Evolutionary conservation across 2,797 vertebrate genomes (phyloP), one percentile per base, ranked within the genome.

Genomic region (Aldrovandia affinis): DNA sequence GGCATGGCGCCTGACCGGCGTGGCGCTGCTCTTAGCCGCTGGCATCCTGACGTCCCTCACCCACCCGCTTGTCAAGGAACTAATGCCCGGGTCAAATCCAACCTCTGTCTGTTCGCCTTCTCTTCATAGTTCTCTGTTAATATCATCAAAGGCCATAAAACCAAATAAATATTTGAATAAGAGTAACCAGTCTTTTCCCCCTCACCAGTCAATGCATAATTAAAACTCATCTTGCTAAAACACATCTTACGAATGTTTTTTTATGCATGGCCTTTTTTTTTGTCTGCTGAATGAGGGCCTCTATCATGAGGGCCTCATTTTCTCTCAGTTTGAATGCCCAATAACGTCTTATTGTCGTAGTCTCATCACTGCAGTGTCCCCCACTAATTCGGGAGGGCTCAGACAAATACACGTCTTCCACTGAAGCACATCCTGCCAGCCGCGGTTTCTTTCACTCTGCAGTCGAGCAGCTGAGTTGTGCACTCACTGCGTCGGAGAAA

Each of bases 151-250:
- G 82, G 73, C 90, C 84, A 86, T 44, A 84, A 90, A 80, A 88
- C 90, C 86, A 90, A 93, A 94, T 93, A 94, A 91, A 94, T 93
- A 94, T 94, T 94, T 92, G 89, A 90, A 84, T 68, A 88, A 89
- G 92, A 93, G 87, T 89, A 91, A 92, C 87, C 89, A 86, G 47
- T 57, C 84, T 85, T 86, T 83, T 89, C 86, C 80, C 75, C 75
- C 85, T 85, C 89, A 85, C 86, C 88, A 87, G 87, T 83, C 86
- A 86, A 85, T 89, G 81, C 88, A 91, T 94, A 90, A 91, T 94
- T 93, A 92, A 91, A 90, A 88, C 83, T 33, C n/a, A n/a, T n/a
- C 80, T 86, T 73, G 85, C 85, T 83, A 55, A 73, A 47, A 89
- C 47, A 42, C 25, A 80, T 25, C 25, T 25, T 84, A 57, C 85